phyloP scores from a whole-genome alignment of 2,113 vertebrate species.

The Sebastes schlegelii region DNA sequence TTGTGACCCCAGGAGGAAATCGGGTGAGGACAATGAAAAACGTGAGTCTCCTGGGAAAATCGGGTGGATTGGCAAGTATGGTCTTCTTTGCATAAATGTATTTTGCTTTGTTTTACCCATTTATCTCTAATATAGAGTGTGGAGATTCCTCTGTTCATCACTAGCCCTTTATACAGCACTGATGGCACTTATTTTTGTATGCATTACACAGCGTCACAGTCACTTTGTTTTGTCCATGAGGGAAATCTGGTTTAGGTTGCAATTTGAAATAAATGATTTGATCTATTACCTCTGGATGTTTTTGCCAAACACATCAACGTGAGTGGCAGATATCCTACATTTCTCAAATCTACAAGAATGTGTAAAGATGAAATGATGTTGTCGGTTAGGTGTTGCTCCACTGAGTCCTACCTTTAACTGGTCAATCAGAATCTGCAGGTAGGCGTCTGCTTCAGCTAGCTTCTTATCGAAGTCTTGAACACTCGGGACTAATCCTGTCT shows the following conservation, averaged over 20 bases:
- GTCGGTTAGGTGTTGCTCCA: not conserved
- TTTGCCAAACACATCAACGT: not conserved
- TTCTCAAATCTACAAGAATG: not conserved
- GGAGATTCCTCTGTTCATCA: no score
- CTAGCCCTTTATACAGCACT: no score
- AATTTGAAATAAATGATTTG: not conserved
- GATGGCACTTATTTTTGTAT: no score
- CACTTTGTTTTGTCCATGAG: no score
- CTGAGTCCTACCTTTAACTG: constrained; percentile 91
- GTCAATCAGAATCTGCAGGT: constrained; percentile 99
- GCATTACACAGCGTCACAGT: no score
- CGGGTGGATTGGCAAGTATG: no score
- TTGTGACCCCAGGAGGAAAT: no score
- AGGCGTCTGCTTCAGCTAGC: constrained; percentile 97
- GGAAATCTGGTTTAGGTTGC: not conserved
- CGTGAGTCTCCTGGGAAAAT: no score
- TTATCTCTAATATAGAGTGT: no score
- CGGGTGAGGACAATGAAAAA: no score
- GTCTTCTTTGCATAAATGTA: no score
- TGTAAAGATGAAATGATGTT: not conserved
- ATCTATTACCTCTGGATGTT: not conserved
- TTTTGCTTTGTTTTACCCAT: no score
- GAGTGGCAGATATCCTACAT: not conserved
- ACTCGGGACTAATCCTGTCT: constrained; percentile 95
- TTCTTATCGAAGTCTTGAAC: constrained; percentile 99